Conservation (phyloP, 2,113 vertebrate genomes). For the Cynocephalus volans region DNA sequence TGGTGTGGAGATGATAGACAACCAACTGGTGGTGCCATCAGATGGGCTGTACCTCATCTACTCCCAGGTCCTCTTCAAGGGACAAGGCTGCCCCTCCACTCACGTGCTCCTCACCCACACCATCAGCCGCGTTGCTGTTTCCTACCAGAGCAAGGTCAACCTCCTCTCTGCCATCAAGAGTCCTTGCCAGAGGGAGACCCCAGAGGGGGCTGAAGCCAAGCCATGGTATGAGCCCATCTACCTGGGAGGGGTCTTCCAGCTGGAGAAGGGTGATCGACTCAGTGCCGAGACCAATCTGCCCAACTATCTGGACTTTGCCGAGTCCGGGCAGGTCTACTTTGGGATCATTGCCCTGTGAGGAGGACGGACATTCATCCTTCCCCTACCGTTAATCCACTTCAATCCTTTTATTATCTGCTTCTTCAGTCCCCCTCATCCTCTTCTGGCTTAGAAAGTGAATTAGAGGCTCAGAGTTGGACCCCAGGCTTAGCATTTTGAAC, state of each 20-base stretch:
- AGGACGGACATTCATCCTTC: rapidly evolving
- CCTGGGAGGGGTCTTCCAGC: conserved; percentile 86
- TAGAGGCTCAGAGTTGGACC: background rate
- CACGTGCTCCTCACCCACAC: conserved; percentile 81
- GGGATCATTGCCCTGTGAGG: conserved; percentile 86
- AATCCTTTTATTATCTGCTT: background rate
- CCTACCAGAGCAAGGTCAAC: conserved; percentile 50
- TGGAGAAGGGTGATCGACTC: conserved; percentile 81
- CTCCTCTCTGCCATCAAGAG: conserved; percentile 86
- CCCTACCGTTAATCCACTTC: background rate
- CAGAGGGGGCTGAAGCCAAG: background rate
- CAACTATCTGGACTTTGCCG: conserved; percentile 19
- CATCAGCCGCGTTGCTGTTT: conserved; percentile 10
- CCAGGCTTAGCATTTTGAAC: background rate
- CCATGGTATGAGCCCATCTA: conserved; percentile 87
- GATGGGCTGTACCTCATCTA: conserved; percentile 87
- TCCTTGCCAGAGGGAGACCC: conserved; percentile 77
- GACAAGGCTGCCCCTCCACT: conserved; percentile 60
- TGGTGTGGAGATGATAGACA: conserved; percentile 67
- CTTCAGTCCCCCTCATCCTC: background rate
- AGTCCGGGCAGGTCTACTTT: conserved; percentile 83
- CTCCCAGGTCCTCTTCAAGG: conserved; percentile 86
- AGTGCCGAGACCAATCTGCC: conserved; percentile 73
- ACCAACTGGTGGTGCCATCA: conserved; percentile 79
- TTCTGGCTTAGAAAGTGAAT: conserved; percentile 49